Conservation (phyloP, 2,113 vertebrate species). For the Stercorarius parasiticus region DNA sequence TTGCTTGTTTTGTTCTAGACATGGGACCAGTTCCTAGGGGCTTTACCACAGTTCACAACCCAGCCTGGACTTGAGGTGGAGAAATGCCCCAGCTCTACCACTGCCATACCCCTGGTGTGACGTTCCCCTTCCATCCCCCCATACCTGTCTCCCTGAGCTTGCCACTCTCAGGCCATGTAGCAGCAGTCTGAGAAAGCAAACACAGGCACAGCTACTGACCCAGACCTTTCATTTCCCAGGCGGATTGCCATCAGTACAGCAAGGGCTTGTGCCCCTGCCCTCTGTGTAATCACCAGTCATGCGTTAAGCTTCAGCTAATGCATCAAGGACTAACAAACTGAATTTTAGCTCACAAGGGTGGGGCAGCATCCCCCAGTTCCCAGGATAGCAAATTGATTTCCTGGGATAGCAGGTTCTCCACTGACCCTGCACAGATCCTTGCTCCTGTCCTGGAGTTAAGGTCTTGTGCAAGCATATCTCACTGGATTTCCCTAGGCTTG, state of each 20-base stretch:
- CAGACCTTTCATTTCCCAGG: background rate
- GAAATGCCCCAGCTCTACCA: background rate
- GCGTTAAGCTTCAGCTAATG: background rate
- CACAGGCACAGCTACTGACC: background rate
- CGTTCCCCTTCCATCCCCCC: accelerated
- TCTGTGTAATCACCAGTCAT: background rate
- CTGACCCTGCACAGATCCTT: background rate
- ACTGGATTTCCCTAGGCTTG: background rate
- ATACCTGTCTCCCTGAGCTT: background rate
- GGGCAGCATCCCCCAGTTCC: background rate
- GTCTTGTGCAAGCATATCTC: background rate
- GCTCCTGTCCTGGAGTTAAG: background rate
- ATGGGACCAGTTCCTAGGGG: background rate
- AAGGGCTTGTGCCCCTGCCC: background rate
- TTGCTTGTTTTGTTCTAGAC: background rate
- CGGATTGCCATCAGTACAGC: background rate
- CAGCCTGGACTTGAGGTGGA: background rate
- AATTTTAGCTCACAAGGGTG: background rate
- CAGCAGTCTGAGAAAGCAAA: background rate
- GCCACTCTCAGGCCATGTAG: background rate
- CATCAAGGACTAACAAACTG: background rate
- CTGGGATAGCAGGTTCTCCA: background rate
- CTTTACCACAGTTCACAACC: background rate
- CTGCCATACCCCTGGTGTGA: accelerated
- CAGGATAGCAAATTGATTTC: background rate